phyloP scores from a whole-genome alignment of 2,113 vertebrate genomes.

The Heterotilapia buettikoferi region DNA sequence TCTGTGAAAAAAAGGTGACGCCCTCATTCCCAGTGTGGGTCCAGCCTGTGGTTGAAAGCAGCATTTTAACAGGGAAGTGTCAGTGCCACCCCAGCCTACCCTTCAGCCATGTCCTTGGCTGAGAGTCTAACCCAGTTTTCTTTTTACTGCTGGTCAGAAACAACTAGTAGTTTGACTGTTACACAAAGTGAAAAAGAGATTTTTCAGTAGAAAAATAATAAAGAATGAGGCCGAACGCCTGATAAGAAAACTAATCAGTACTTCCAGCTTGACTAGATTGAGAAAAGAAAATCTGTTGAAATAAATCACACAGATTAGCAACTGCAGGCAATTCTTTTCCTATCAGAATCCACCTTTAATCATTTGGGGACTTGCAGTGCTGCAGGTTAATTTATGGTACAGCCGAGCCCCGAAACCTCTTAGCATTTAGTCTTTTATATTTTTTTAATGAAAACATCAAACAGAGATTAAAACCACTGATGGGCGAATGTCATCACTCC shows the following conservation, averaged over 20 bases:
- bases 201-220: neutral
- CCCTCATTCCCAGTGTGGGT: accelerated
- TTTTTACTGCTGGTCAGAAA: neutral
- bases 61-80: neutral
- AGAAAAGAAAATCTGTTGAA: neutral
- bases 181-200: neutral
- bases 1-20: neutral
- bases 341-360: neutral
- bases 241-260: neutral
- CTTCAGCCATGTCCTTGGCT: accelerated
- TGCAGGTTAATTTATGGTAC: neutral
- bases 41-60: neutral
- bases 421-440: neutral
- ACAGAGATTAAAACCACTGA: neutral
- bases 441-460: neutral
- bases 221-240: neutral
- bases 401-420: neutral
- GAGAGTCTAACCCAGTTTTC: neutral
- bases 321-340: neutral
- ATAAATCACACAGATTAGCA: neutral
- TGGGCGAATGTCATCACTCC: neutral
- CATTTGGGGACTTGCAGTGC: neutral
- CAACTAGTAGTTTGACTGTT: neutral
- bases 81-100: neutral
- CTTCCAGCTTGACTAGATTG: accelerated